Conservation (phyloP, 2,888 invertebrate species). For the Dioctria rufipes region DNA sequence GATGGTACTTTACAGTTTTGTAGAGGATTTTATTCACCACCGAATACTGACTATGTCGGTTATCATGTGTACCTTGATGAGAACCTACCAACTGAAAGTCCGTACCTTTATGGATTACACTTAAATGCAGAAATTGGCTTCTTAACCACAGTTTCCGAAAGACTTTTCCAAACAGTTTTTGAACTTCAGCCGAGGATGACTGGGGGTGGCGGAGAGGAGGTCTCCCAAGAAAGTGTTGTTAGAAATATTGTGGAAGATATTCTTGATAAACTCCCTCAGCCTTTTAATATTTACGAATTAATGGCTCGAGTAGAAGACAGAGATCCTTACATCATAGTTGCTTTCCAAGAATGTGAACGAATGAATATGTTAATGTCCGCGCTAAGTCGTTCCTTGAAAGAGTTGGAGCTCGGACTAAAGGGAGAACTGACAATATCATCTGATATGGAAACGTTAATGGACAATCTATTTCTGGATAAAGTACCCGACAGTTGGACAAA, state of each 20-base stretch:
- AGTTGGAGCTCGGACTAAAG: slow-evolving; percentile 91
- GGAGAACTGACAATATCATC: slow-evolving; percentile 94
- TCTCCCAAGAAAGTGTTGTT: slow-evolving; percentile 82
- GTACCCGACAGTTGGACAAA: slow-evolving; percentile 91
- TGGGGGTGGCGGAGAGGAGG: slow-evolving; percentile 75
- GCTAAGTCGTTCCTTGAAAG: slow-evolving; percentile 85
- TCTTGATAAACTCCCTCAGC: slow-evolving; percentile 88
- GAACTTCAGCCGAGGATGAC: slow-evolving; percentile 92
- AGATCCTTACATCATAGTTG: slow-evolving; percentile 92
- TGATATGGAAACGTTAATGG: slow-evolving; percentile 91
- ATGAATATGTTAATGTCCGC: slow-evolving; percentile 92
- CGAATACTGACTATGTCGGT: slow-evolving; percentile 88
- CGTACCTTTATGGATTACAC: slow-evolving; percentile 92
- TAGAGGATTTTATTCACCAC: slow-evolving; percentile 88
- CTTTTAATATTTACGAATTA: slow-evolving; percentile 89
- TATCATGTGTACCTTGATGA: slow-evolving; percentile 93
- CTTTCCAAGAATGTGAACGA: slow-evolving; percentile 93
- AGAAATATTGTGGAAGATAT: slow-evolving; percentile 87
- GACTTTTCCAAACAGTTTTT: slow-evolving; percentile 86
- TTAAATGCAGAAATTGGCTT: slow-evolving; percentile 97
- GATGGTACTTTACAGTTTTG: slow-evolving; percentile 89
- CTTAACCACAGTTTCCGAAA: slow-evolving; percentile 87
- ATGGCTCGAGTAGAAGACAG: slow-evolving; percentile 90
- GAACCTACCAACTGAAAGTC: slow-evolving; percentile 88
- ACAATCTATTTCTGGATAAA: slow-evolving; percentile 88